A percentile compares a stretch with the other conserved stretches of the same genome.
These are phyloP conservation scores for Carettochelys insculpta DNA, from an alignment of 2,113 vertebrate genomes.

Conservation along the genomic window DNA sequence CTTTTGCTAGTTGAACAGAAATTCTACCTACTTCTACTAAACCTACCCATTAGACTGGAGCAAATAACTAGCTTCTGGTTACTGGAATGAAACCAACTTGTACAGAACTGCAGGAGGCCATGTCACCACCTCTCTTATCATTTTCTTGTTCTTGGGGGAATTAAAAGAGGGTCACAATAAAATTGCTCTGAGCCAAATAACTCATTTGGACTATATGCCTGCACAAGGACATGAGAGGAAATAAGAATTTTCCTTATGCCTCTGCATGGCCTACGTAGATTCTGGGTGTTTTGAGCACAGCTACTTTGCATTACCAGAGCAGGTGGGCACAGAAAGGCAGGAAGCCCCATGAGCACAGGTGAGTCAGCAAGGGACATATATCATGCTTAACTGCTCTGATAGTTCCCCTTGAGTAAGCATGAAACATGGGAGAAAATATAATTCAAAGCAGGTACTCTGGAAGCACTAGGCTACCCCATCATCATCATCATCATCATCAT, in stretches of 20 bases:
- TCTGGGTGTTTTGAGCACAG: not conserved
- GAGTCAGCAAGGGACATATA: not conserved
- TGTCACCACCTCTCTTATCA: not conserved
- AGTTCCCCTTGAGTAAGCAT: not conserved
- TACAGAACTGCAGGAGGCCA: not conserved
- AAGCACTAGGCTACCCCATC: not conserved
- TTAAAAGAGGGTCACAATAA: not conserved
- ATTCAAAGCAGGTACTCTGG: not conserved
- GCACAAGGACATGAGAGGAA: not conserved
- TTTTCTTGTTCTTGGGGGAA: not conserved
- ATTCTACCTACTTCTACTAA: not conserved
- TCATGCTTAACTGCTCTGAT: not conserved
- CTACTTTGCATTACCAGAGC: not conserved
- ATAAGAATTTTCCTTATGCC: not conserved
- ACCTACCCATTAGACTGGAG: not conserved
- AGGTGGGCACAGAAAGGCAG: not conserved
- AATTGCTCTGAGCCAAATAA: not conserved
- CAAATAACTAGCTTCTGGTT: not conserved
- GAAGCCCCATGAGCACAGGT: not conserved
- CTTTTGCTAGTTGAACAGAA: not conserved
- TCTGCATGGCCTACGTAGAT: not conserved
- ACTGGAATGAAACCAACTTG: not conserved
- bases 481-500: too few species aligned
- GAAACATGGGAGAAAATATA: not conserved
- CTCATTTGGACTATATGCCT: not conserved